Percentiles rank a stretch among this genome's conserved stretches.
Evolutionary conservation across 2,113 vertebrate species (phyloP).

Genomic region (Rhinopomastus cyanomelas): DNA sequence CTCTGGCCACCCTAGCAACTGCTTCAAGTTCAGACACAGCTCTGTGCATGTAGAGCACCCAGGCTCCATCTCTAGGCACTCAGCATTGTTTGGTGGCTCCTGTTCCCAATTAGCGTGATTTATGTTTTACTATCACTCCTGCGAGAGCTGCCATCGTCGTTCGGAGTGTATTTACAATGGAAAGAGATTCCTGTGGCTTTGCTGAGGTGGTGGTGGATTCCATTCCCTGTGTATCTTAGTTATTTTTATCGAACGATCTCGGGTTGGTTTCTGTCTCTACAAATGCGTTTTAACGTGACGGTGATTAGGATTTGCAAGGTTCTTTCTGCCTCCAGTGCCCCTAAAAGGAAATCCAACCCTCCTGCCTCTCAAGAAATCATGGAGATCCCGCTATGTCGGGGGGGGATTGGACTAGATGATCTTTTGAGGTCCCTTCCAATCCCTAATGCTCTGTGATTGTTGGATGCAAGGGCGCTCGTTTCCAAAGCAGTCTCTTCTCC

Average conservation of each 20-base stretch:
- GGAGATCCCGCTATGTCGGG: no score
- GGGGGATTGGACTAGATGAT: no score
- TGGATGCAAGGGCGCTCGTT: background rate
- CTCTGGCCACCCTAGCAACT: background rate
- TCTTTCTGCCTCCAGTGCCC: background rate
- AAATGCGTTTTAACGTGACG: background rate
- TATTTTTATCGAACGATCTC: constrained; percentile 21
- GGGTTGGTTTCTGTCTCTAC: background rate
- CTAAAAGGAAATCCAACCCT: background rate
- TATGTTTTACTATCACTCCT: background rate
- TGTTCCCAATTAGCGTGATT: constrained; percentile 39
- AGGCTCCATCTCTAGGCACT: background rate
- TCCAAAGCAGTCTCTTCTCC: background rate
- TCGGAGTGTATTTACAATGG: background rate
- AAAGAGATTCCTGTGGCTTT: constrained; percentile 33
- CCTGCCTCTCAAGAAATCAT: background rate
- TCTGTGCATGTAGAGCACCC: background rate
- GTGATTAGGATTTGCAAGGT: rapidly evolving
- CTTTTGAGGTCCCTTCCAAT: no score
- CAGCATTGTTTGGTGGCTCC: constrained; percentile 19
- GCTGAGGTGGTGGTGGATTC: background rate
- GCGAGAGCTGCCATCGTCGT: background rate
- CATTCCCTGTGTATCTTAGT: background rate
- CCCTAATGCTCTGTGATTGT: no score
- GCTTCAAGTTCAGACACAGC: background rate